Percentiles rank a stretch among this genome's conserved stretches.
These are phyloP conservation scores for Apamea anceps DNA, from an alignment of 2,888 invertebrate species.

Conservation along the genomic window DNA sequence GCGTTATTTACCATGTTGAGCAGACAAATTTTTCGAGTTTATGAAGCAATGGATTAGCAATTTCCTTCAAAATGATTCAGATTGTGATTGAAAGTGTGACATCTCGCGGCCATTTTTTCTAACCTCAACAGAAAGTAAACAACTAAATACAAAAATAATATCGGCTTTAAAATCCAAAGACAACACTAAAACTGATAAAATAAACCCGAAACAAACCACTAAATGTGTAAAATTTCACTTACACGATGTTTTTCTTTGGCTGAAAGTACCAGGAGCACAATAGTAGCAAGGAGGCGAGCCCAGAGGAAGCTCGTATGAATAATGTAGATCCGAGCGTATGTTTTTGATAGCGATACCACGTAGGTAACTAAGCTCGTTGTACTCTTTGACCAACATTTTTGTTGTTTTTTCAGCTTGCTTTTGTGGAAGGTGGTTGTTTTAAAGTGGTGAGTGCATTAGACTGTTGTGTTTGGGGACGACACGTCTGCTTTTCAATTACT, in stretches of 20 bases:
- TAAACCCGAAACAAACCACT: slow-evolving; percentile 14
- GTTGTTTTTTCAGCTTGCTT: slow-evolving; percentile 10
- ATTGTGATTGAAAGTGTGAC: no score
- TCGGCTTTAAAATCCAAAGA: background rate
- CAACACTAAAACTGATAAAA: slow-evolving; percentile 10
- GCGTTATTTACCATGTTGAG: background rate
- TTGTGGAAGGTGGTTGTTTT: slow-evolving; percentile 21
- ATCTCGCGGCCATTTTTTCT: no score
- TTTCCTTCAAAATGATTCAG: no score
- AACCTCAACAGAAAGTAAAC: no score
- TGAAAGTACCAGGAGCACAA: slow-evolving; percentile 35
- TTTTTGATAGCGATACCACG: slow-evolving; percentile 55
- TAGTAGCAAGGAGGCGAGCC: slow-evolving; percentile 26
- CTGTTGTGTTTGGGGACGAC: background rate
- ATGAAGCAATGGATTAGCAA: background rate
- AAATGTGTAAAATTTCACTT: slow-evolving; percentile 26
- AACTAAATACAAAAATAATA: no score
- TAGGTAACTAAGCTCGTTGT: slow-evolving; percentile 41
- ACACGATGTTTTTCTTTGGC: slow-evolving; percentile 37
- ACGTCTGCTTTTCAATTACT: background rate
- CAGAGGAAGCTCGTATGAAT: slow-evolving; percentile 55
- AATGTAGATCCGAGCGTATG: slow-evolving; percentile 56
- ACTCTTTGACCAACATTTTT: slow-evolving; percentile 31
- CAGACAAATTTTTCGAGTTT: background rate
- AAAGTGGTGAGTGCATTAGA: slow-evolving; percentile 19